Evolutionary conservation across 2,797 vertebrate genomes (phyloP).

Genomic region (Mallotus villosus): DNA sequence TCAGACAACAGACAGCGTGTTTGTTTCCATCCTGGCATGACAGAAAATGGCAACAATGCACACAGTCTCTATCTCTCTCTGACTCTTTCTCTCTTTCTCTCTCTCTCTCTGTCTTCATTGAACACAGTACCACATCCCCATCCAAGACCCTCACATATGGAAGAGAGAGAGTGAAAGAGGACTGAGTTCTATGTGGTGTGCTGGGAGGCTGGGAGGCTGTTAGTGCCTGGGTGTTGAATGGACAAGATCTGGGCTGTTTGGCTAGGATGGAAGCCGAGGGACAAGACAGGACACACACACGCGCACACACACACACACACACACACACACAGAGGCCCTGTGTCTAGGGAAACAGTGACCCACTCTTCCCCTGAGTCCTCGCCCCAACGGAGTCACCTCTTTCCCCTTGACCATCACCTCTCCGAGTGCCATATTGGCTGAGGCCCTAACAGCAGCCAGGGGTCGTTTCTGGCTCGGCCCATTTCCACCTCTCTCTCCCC

Average conservation of each 20-base stretch:
- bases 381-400: conserved; percentile 57
- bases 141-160: not conserved
- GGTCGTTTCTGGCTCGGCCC: no score
- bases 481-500: no score
- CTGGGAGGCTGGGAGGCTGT: conserved; percentile 16
- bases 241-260: conserved; percentile 53
- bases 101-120: not conserved
- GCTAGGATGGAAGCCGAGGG: conserved; percentile 11
- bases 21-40: conserved; percentile 12
- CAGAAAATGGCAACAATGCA: conserved; percentile 7
- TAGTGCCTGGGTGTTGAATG: conserved; percentile 15
- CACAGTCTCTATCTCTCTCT: conserved; percentile 31
- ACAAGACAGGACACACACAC: not conserved
- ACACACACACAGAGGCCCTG: conserved; percentile 53
- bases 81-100: no score
- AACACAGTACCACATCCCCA: conserved; percentile 29
- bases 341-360: conserved; percentile 63
- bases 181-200: conserved; percentile 44
- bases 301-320: conserved; percentile 2
- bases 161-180: conserved; percentile 39
- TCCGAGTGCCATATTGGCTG: not conserved
- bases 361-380: conserved; percentile 52
- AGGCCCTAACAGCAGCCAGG: no score
- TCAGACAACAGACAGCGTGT: conserved; percentile 22
- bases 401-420: conserved; percentile 32